A percentile compares a stretch with the other conserved stretches of the same genome.
These are phyloP conservation scores for Columbina picui DNA, from an alignment of 2,113 vertebrate species.

Conservation along the genomic window DNA sequence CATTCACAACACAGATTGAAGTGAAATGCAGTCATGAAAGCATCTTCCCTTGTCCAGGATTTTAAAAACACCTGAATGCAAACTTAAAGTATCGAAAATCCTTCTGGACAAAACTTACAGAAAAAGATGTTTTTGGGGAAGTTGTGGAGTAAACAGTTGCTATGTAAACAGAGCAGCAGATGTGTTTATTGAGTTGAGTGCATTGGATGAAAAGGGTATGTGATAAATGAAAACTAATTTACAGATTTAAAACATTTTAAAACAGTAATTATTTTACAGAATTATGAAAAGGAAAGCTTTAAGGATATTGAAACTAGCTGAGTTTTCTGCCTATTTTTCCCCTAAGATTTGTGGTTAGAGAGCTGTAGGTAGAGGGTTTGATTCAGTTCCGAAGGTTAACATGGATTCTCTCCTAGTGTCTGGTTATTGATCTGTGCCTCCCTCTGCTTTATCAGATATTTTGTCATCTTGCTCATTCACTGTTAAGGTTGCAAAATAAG, in stretches of 20 bases:
- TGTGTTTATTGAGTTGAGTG: background rate
- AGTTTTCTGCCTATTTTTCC: background rate
- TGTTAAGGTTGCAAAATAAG: background rate
- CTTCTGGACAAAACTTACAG: background rate
- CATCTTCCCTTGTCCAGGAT: background rate
- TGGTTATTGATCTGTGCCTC: slow-evolving; percentile 1
- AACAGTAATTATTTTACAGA: background rate
- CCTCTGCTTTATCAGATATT: background rate
- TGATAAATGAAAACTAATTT: background rate
- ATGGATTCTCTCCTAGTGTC: background rate
- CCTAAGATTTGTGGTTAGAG: background rate
- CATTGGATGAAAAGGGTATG: background rate
- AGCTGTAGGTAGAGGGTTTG: background rate
- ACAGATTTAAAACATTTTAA: background rate
- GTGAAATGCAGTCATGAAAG: background rate
- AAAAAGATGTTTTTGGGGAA: background rate
- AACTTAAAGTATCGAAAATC: background rate
- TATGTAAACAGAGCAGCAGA: background rate
- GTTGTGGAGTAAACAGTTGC: background rate
- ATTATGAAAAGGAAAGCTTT: background rate
- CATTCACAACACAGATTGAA: background rate
- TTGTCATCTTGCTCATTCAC: background rate
- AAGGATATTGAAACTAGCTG: background rate
- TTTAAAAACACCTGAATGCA: background rate
- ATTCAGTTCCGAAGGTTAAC: background rate